These are phyloP conservation scores for Rhea americana DNA, from an alignment of 2,113 vertebrate genomes.

Conservation along the genomic window DNA sequence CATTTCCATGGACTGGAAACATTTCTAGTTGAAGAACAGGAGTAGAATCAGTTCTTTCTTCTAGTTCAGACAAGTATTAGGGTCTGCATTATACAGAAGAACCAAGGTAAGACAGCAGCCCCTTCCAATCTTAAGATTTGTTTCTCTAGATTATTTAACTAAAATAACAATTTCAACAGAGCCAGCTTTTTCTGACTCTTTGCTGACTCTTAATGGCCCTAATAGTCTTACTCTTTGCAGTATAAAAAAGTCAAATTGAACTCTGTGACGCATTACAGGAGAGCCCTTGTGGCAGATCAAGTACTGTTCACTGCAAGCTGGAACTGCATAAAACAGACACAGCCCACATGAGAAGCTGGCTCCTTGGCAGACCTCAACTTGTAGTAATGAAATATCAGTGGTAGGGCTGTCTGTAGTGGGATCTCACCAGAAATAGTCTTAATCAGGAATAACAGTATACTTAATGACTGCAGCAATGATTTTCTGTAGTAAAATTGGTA, in stretches of 20 bases:
- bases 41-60: not conserved
- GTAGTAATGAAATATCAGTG: not conserved
- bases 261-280: not conserved
- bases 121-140: not conserved
- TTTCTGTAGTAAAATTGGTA: not conserved
- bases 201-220: not conserved
- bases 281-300: not conserved
- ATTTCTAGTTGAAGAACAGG: not conserved
- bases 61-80: not conserved
- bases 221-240: not conserved
- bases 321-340: not conserved
- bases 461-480: not conserved
- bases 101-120: not conserved
- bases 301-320: not conserved
- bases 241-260: not conserved
- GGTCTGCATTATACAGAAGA: not conserved
- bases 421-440: not conserved
- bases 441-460: not conserved
- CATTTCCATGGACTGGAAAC: not conserved
- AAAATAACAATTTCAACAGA: slow-evolving; percentile 4
- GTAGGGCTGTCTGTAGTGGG: not conserved
- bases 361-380: not conserved
- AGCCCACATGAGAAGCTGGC: not conserved
- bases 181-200: not conserved
- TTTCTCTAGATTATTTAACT: slow-evolving; percentile 1